These are phyloP conservation scores for Pelochelys cantorii DNA, from an alignment of 2,797 vertebrate species.

Conservation along the genomic window DNA sequence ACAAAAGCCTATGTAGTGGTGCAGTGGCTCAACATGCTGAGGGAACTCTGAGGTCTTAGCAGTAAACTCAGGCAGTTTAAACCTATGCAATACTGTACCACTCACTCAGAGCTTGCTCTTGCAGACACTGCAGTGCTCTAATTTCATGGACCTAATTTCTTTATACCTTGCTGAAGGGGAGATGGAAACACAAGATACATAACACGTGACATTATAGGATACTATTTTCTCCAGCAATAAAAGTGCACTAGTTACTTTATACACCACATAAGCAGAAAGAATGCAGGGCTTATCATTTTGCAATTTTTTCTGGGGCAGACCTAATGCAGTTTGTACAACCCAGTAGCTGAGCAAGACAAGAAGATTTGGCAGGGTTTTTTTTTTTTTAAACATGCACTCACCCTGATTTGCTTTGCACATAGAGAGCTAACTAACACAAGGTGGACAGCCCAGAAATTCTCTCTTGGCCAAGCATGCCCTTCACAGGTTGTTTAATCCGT, in stretches of 20 bases:
- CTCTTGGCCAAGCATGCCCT: constrained; percentile 6
- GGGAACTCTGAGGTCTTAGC: constrained; percentile 3
- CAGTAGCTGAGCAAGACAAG: background rate
- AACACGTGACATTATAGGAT: background rate
- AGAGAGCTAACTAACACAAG: background rate
- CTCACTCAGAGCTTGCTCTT: background rate
- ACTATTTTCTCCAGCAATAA: background rate
- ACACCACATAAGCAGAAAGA: background rate
- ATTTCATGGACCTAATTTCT: background rate
- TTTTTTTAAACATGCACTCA: background rate
- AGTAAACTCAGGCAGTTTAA: background rate
- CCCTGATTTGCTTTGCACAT: background rate
- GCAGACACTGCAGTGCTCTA: background rate
- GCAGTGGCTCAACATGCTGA: background rate
- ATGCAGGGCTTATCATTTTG: accelerated
- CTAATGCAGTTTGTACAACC: background rate
- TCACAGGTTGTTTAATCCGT: constrained; percentile 10
- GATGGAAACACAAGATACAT: background rate
- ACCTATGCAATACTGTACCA: background rate
- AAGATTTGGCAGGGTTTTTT: background rate
- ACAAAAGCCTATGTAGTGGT: background rate
- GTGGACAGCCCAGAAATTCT: background rate
- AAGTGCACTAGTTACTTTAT: background rate
- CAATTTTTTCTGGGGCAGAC: background rate
- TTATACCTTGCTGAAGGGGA: background rate